Base-by-base conservation (phyloP, 2,888 invertebrate genomes). In the Cremastinae sp. region DNA sequence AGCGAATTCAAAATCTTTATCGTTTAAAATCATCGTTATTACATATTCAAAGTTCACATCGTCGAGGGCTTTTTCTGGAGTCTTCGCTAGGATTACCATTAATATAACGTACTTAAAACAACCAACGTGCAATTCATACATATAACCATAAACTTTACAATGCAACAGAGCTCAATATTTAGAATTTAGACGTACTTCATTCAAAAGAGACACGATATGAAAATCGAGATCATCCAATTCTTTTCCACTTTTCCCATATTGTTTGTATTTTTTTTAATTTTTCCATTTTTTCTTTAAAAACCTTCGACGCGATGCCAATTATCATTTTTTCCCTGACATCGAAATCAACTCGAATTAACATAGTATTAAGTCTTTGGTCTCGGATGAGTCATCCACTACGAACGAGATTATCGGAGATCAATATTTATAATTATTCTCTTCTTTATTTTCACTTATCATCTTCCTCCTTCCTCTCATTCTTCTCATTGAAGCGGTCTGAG, bases 291-390 rank as follows among this genome's bases (percentile, higher is more conserved):
- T 16, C 16, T 18, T 56, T 22, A 47, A 39, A n/a, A 62, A n/a
- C n/a, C n/a, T 35, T 62, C 28, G 41, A 37, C 37, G 55, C 22
- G 43, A 45, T 20, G 61, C 51, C 9, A 20, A 39, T 51, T 4
- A 9, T 20, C 35, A 16, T 22, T 16, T 47, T 35, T 20, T 39
- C 47, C n/a, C 28, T 68, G 55, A n/a, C 37, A 39, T 22, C 35
- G 43, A 59, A 65, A 69, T 70, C 74, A 68, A 68, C 74, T 75
- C 74, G 74, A 77, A 78, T 3, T 80, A 77, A 59, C 71, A 65
- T 72, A 64, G 81, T 82, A 85, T 70, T 85, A 66, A 87, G 87
- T 87, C 87, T 88, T 88, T 88, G 88, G 87, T 88, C 88, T 88
- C 88, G 83, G 85, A 86, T 86, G 84, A 83, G 84, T 86, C 83